Base-by-base conservation (phyloP, 2,888 invertebrate genomes). In the Argyra leucocephala region DNA sequence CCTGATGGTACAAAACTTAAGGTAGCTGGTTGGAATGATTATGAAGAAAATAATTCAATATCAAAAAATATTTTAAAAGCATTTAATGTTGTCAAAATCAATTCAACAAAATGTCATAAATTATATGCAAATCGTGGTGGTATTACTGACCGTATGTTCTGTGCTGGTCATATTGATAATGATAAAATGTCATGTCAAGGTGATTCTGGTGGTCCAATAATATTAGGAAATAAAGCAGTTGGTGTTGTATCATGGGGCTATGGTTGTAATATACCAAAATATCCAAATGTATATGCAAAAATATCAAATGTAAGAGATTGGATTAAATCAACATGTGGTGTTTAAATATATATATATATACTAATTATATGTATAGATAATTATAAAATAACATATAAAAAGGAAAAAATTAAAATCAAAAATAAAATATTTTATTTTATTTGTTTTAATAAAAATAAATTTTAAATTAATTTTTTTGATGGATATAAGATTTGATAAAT, bases 171-270 rank as follows among this genome's bases (percentile, higher is more conserved):
- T 37, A 66, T 72, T 2, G 63, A 67, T 26, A 71, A 70, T 61
- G 69, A 69, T 21, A 76, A 75, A 69, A 78, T 77, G 68, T 73
- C 76, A 63, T 79, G 77, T 69, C 77, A 78, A 69, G 78, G 79
- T 66, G 79, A 80, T 66, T 78, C 77, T 2, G 80, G 80, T 67
- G 80, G 80, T 18, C 79, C 80, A 63, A 65, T 78, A 68, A 75
- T 75, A 4, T 64, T 73, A 36, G 57, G 69, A 1, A 66, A 67
- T 4, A 6, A 72, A 65, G 71, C 75, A 5, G 73, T 76, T 2
- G 80, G 80, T 63, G 61, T 80, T 61, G 79, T 79, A 0, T 80
- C 79, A 12, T 80, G 77, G 77, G 80, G 80, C 48, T 67, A 63
- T 18, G 75, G 76, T 37, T 80, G 80, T 57, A 78, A 74, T 57